Conservation (phyloP, 2,888 invertebrate species). For the Lasius fuliginosus region DNA sequence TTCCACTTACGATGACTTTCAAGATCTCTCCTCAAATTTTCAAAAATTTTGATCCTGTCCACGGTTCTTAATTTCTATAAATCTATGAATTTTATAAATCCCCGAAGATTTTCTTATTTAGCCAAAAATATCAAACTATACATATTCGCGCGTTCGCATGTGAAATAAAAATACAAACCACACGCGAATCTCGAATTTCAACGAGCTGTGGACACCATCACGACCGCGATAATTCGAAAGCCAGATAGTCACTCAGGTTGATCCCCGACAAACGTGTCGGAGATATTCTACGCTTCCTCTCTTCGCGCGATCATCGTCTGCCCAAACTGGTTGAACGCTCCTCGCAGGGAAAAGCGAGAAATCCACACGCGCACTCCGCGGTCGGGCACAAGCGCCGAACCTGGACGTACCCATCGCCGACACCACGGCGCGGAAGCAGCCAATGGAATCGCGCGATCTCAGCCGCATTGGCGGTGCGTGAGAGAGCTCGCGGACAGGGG, state of each 20-base stretch:
- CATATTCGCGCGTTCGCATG: not conserved
- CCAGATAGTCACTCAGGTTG: not conserved
- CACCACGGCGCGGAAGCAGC: conserved; percentile 77
- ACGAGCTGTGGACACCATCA: not conserved
- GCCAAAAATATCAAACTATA: not conserved
- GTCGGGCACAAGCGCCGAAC: conserved; percentile 75
- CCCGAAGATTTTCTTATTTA: not conserved
- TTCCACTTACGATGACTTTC: not conserved
- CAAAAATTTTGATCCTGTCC: not conserved
- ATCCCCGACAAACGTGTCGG: not conserved
- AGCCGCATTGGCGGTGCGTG: conserved; percentile 79
- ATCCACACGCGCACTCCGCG: conserved; percentile 66
- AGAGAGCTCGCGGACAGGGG: conserved; percentile 73
- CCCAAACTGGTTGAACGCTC: conserved; percentile 46
- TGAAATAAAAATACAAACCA: conserved; percentile 24
- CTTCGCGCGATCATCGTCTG: conserved; percentile 29
- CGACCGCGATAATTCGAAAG: conserved; percentile 1
- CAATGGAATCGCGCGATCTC: conserved; percentile 79
- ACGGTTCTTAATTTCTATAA: not conserved
- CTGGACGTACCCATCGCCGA: conserved; percentile 78
- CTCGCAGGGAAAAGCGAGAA: conserved; percentile 47
- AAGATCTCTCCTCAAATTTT: not conserved
- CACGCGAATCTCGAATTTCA: not conserved
- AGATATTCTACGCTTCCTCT: conserved; percentile 8
- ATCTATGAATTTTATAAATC: not conserved